Base-by-base conservation (phyloP, 2,797 vertebrate genomes). In the Enteromius thamalakanensis region DNA sequence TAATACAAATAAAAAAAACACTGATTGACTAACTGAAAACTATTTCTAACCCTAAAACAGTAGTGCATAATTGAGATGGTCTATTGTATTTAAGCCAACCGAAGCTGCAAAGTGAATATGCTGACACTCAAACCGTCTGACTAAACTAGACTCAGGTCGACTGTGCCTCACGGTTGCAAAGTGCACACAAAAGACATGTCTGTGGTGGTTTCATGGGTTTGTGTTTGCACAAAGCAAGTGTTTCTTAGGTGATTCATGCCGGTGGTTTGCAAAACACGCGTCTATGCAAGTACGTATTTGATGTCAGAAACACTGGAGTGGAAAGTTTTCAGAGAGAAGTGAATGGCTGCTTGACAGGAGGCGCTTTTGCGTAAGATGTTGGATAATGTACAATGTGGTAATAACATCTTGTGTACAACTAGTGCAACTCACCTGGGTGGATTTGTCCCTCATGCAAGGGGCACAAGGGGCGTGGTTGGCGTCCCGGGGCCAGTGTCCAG, bases 401-500 rank as follows among this genome's bases (percentile, higher is more conserved):
- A 68, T 37, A 74, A 64, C 58, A 81, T 72, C n/a, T 51, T 42
- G 49, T 55, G 26, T 32, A 12, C 21, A 11, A 86, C 19, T 10
- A 69, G 5, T n/a, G 23, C 19, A 60, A 58, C 89, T 85, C 92
- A 97, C 96, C 94, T 97, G 96, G 6, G 96, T 97, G 58, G 96
- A 92, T 89, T 96, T 96, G 92, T 97, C 96, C 85, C 92, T 94
- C 96, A 96, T 96, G 89, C 94, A 96, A 34, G 96, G 96, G 77
- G 93, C 89, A 80, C 90, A 93, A 42, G 95, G 94, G 0, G 92
- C 92, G 0, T 95, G 96, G 76, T 86, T 93, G 83, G 90, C 90
- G 68, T 97, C 96, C 79, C 96, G 95, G 88, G 96, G 96, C 96
- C 96, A 97, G 83, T 97, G 96, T 5, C 96, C 96, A 72, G 95